Evolutionary conservation across 1,140 invertebrate species (phyloP).

Genomic region (Geopemphigus sp.): DNA sequence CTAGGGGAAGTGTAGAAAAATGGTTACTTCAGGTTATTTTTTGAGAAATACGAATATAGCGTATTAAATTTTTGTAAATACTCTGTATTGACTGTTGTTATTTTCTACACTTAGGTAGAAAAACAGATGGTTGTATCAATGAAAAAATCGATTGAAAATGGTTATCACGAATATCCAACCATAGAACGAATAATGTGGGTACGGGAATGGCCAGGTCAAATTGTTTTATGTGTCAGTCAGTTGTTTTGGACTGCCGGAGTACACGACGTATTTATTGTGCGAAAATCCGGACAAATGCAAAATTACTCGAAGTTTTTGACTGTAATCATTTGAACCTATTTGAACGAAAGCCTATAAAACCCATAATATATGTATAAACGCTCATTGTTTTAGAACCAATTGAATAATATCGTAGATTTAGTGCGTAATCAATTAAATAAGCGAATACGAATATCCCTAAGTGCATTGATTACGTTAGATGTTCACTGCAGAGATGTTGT

Average conservation of each 20-base stretch:
- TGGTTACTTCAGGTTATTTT: constrained; percentile 73
- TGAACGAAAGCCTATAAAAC: not conserved
- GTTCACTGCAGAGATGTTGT: constrained; percentile 90
- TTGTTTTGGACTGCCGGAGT: constrained; percentile 85
- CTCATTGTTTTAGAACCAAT: constrained; percentile 57
- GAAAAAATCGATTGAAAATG: constrained; percentile 54
- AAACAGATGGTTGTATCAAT: constrained; percentile 77
- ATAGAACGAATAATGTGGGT: constrained; percentile 66
- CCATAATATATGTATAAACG: not conserved
- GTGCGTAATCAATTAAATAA: constrained; percentile 63
- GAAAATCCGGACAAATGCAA: constrained; percentile 21
- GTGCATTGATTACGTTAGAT: constrained; percentile 85
- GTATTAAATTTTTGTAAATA: not conserved
- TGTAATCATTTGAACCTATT: not conserved
- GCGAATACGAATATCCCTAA: constrained; percentile 74
- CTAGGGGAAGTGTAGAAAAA: constrained; percentile 86
- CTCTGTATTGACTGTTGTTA: constrained; percentile 39
- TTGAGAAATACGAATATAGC: not conserved
- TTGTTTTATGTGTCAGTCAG: constrained; percentile 78
- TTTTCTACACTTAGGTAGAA: constrained; percentile 68
- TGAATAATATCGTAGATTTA: constrained; percentile 60
- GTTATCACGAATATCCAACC: constrained; percentile 50
- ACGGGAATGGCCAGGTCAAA: constrained; percentile 81
- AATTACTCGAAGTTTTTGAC: constrained; percentile 23
- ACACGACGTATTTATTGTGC: constrained; percentile 59